Evolutionary conservation across 2,113 vertebrate genomes (phyloP), one percentile per base, ranked within the genome.

Genomic region (Trematocara stigmaticum): DNA sequence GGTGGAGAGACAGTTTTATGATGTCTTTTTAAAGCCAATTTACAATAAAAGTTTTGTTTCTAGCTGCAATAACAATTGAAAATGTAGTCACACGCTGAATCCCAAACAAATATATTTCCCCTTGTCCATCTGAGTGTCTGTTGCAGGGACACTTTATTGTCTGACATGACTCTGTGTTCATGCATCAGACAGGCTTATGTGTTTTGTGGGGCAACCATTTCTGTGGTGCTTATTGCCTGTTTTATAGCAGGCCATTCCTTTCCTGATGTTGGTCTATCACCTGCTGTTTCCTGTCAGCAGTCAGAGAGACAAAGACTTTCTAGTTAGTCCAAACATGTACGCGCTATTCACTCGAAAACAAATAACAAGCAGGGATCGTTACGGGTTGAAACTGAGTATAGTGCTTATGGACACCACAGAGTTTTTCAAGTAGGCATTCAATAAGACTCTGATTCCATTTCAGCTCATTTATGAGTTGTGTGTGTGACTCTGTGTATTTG

Each of bases 311-410:
- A 89, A 85, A 92, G 90, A 88, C 91, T 89, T 79, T 79, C 87
- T 86, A 42, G 35, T 88, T 69, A 74, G 84, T 47, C 56, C 87
- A 71, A 86, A 90, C 84, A 69, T 84, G 55, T 85, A 85, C 31
- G 3, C 64, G 45, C 23, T 40, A 40, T 87, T 93, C 84, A 79
- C 89, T 88, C 79, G 34, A 89, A 87, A 92, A 92, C 51, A 92
- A 91, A 92, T 90, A 88, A 84, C 79, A 90, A 49, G 83, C 76
- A 94, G 94, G 93, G 94, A 95, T 97, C 97, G 96, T 97, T 97
- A 97, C 4, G 66, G 74, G 52, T 84, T 89, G 87, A 82, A 91
- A 90, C 79, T 20, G 61, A 91, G 90, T 78, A 59, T 31, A 74
- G 89, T 83, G 81, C 81, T 92, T 89, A 84, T 84, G 83, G 84